Evolutionary conservation across 2,113 vertebrate species (phyloP).

Genomic region (Rhabdomys dilectus): DNA sequence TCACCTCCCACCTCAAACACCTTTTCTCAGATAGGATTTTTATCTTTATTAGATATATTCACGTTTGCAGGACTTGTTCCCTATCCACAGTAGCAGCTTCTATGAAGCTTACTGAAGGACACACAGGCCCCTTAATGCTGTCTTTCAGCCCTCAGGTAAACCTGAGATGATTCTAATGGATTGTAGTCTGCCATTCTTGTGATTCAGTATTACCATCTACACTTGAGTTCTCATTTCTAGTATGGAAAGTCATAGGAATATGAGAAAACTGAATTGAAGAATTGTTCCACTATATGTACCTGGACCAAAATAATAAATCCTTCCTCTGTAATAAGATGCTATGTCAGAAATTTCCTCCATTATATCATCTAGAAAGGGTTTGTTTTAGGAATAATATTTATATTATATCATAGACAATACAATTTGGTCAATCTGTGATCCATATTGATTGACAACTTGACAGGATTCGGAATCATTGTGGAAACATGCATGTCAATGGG

Average conservation of each 20-base stretch:
- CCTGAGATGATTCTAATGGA: constrained; percentile 25
- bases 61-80: constrained; percentile 8
- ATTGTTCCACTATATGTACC: neutral
- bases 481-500: neutral
- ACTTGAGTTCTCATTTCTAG: neutral
- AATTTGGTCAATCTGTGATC: neutral
- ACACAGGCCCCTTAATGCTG: neutral
- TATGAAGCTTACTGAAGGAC: constrained; percentile 12
- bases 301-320: neutral
- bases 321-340: neutral
- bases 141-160: neutral
- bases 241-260: neutral
- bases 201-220: neutral
- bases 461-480: neutral
- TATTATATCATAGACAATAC: neutral
- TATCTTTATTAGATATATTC: constrained; percentile 60
- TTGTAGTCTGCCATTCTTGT: neutral
- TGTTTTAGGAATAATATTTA: constrained; percentile 22
- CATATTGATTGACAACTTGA: neutral
- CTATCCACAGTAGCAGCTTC: neutral
- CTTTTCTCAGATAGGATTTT: constrained; percentile 65
- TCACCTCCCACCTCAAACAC: neutral
- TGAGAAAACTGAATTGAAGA: neutral
- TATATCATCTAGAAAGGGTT: neutral
- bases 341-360: neutral